Conservation (phyloP, 1,140 invertebrate genomes). For the Drosophila lini region DNA sequence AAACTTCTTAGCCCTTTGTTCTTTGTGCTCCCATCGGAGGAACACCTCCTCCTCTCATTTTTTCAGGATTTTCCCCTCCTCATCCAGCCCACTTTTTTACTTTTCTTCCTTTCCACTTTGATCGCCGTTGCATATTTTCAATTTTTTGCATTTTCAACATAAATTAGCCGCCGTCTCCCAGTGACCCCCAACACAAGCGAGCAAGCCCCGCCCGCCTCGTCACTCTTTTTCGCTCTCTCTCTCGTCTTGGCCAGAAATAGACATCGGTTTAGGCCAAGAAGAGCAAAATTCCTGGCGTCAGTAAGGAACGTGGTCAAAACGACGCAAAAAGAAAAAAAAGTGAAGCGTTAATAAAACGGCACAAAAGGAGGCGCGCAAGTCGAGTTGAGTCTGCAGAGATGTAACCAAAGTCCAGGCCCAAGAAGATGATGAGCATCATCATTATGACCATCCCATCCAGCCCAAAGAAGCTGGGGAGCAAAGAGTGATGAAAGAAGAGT, state of each 20-base stretch:
- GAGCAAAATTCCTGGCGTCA: conserved; percentile 68
- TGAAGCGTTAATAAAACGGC: conserved; percentile 79
- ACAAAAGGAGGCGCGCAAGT: conserved; percentile 57
- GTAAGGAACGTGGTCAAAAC: conserved; percentile 49
- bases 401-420: conserved; percentile 72
- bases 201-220: neutral
- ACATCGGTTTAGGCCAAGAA: conserved; percentile 43
- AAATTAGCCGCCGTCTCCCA: conserved; percentile 52
- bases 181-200: conserved; percentile 43
- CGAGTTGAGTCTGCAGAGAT: conserved; percentile 46
- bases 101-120: conserved; percentile 11
- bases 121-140: conserved; percentile 47
- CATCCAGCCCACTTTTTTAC: conserved; percentile 5
- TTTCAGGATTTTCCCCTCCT: neutral
- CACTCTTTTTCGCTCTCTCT: conserved; percentile 2
- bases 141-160: conserved; percentile 48
- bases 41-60: too few species aligned
- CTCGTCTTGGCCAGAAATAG: conserved; percentile 38
- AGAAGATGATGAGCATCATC: conserved; percentile 16
- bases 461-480: conserved; percentile 23
- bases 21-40: neutral
- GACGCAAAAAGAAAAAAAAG: conserved; percentile 55
- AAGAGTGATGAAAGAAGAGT: conserved; percentile 24
- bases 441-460: conserved; percentile 17
- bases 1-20: neutral